A percentile compares a stretch with the other conserved stretches of the same genome.
phyloP scores from a whole-genome alignment of 2,797 vertebrate species.

The Ispidina lecontei region DNA sequence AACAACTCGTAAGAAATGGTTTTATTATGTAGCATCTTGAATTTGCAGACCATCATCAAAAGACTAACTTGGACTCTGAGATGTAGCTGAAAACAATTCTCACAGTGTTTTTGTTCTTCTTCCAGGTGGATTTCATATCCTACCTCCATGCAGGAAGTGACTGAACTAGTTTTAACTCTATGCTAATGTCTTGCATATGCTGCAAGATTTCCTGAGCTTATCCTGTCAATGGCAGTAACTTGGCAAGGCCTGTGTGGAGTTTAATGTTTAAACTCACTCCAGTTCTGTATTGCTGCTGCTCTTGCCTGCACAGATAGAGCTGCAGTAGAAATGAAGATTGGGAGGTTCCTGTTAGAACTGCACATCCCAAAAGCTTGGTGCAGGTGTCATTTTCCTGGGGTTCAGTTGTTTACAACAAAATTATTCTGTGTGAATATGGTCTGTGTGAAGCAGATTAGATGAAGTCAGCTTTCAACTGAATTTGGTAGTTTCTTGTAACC shows the following conservation, averaged over 20 bases:
- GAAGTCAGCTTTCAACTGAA: neutral
- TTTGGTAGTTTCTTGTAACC: neutral
- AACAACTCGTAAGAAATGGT: neutral
- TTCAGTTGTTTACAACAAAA: neutral
- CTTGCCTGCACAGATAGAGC: rapidly evolving
- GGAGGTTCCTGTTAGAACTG: neutral
- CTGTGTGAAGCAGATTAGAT: neutral
- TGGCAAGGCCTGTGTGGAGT: neutral
- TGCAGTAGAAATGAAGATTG: neutral
- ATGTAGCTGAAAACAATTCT: neutral
- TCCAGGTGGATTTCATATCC: neutral
- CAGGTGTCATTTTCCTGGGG: neutral
- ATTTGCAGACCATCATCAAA: neutral
- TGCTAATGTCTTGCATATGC: neutral
- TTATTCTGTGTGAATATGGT: neutral
- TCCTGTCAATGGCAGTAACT: neutral
- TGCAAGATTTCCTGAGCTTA: neutral
- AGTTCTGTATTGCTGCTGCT: neutral
- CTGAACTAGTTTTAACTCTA: neutral
- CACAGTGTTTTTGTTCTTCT: neutral
- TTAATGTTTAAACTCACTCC: conserved; percentile 9
- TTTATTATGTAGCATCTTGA: neutral
- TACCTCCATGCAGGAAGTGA: neutral
- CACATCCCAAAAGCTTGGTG: neutral
- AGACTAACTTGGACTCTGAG: neutral